A percentile compares a stretch with the other conserved stretches of the same genome.
These are phyloP conservation scores for Sinocyclocheilus maitianheensis DNA, from an alignment of 2,113 vertebrate species.

Conservation along the genomic window DNA sequence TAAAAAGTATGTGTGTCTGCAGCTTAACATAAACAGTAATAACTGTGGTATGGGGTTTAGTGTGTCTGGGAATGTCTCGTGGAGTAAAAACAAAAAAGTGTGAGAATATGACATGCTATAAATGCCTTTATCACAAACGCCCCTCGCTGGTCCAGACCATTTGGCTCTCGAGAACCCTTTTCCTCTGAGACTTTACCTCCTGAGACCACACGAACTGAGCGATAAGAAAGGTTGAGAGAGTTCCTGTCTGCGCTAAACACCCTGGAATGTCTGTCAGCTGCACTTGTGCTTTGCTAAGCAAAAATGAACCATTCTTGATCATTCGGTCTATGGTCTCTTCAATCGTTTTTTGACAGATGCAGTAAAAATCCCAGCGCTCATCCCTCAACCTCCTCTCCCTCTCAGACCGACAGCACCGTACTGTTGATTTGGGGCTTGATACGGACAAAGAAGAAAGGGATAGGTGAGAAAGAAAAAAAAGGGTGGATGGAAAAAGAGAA, in stretches of 20 bases:
- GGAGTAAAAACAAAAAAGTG: slow-evolving; percentile 7
- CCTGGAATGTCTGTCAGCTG: slow-evolving; percentile 34
- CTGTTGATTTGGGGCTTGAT: slow-evolving; percentile 33
- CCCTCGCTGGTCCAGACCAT: background rate
- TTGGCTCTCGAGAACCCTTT: background rate
- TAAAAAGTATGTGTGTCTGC: slow-evolving; percentile 5
- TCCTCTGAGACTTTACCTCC: slow-evolving; percentile 21
- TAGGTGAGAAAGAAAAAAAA: background rate
- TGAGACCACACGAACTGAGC: background rate
- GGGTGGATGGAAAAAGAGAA: slow-evolving; percentile 19
- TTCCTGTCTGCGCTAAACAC: slow-evolving; percentile 25
- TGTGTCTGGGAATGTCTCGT: slow-evolving; percentile 24
- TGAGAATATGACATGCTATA: background rate
- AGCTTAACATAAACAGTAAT: slow-evolving; percentile 26
- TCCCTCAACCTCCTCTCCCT: slow-evolving; percentile 6
- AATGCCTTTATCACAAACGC: slow-evolving; percentile 21
- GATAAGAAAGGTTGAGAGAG: slow-evolving; percentile 29
- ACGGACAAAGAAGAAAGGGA: background rate
- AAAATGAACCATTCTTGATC: slow-evolving; percentile 13
- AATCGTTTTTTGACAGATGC: slow-evolving; percentile 21
- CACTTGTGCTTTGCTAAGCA: slow-evolving; percentile 35
- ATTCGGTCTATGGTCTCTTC: background rate
- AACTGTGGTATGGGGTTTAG: background rate
- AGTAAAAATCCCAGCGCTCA: background rate
- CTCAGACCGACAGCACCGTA: background rate